Base-by-base conservation (phyloP, 2,113 vertebrate genomes). In the Alaudala cheleensis region DNA sequence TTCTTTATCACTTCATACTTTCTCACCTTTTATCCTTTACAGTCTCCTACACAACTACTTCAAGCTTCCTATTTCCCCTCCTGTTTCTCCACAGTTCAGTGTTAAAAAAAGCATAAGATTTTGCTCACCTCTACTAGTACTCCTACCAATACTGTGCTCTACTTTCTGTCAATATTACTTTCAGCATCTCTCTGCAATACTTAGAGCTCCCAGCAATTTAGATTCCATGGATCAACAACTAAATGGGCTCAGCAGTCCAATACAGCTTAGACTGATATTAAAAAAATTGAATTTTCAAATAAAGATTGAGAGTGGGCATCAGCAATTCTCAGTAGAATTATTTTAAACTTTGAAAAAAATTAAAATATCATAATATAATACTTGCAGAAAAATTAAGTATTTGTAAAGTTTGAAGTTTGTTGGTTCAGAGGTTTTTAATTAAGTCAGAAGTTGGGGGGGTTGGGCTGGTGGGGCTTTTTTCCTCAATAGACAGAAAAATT, bases 391-490 rank as follows among this genome's bases (percentile, higher is more conserved):
- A 56, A 31, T 8, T 18, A 45, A 42, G 33, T 49, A 37, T 37
- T 54, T 31, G 9, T 31, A 31, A 64, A 33, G 6, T 22, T 26
- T n/a, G 47, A 78, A 45, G 15, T 29, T 61, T 54, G 18, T 29
- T 53, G 12, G 2, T 24, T 53, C 11, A 18, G 39, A 34, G 20
- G 3, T 54, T 74, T 31, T 37, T 51, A 74, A 71, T 31, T 49
- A 74, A 53, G 19, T 24, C 31, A 69, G 7, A 40, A 6, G 0
- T 12, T 16, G 4, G 17, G 3, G 4, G 4, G 10, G 0, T 25
- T 39, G 26, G 9, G 26, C 54, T 49, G 14, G 5, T 23, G 29
- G 5, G 4, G 0, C 2, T 17, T 39, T 49, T 60, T 33, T 24
- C 19, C 28, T 17, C 29, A 37, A 17, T 11, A 49, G 42, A 34